Base-by-base conservation (phyloP, 2,113 vertebrate genomes). In the Psilopogon haemacephalus region DNA sequence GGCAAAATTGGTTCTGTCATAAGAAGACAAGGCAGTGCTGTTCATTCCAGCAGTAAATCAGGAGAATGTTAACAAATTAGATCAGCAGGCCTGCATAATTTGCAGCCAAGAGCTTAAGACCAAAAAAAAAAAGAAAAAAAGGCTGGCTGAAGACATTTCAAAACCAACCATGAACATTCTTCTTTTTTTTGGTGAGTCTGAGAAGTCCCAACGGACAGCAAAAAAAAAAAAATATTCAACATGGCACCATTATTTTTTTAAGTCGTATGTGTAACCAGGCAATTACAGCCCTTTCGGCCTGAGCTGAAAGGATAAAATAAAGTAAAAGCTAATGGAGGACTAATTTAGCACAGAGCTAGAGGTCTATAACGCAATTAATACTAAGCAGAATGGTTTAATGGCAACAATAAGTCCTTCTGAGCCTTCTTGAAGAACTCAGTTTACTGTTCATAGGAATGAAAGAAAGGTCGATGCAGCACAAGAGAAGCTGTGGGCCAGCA, bases 31-130 rank as follows among this genome's bases (percentile, higher is more conserved):
- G 33, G 16, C 23, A 91, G 24, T 52, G 26, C 18, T 83, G 32
- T 76, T 84, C 46, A 70, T 82, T 86, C n/a, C 50, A 40, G 18
- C 37, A 72, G 48, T 69, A 89, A 76, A 92, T 65, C 63, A 73
- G 28, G 6, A 87, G 16, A 85, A 58, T 17, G 18, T 62, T 87
- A 87, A 84, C 86, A 70, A 92, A 84, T 89, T 58, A 77, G 74
- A 72, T 62, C 44, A 58, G 12, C 20, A 68, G 65, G 40, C 16
- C 42, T 78, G 30, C 11, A 55, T 50, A 56, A 91, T 70, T 91
- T 82, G 37, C 24, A 62, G 58, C 21, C 30, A 86, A 79, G 8
- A 65, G 12, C 12, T 69, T 84, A 82, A 6, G 78, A 86, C n/a
- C n/a, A 82, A 72, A 14, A 42, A 42, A 42, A 40, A 12, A 40